These are phyloP conservation scores for Sesamia nonagrioides DNA, from an alignment of 1,140 invertebrate genomes.

Conservation along the genomic window DNA sequence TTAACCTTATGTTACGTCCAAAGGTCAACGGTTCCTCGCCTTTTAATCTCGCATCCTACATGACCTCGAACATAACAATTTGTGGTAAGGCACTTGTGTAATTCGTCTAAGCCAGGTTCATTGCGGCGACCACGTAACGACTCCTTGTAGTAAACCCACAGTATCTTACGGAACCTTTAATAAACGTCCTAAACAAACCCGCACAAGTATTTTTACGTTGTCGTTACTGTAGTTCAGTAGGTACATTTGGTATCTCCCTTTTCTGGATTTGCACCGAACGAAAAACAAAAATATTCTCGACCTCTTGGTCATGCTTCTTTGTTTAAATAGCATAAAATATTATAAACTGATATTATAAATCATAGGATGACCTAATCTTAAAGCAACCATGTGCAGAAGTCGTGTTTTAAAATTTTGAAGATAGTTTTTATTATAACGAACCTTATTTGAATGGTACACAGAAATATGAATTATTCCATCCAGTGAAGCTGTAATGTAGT, in stretches of 20 bases:
- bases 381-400: background rate
- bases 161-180: slow-evolving; percentile 18
- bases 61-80: slow-evolving; percentile 19
- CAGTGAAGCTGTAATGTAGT: background rate
- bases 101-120: slow-evolving; percentile 7
- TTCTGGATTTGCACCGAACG: slow-evolving; percentile 12
- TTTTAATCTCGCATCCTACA: slow-evolving; percentile 24
- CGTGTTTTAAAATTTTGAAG: background rate
- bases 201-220: background rate
- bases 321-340: background rate
- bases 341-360: background rate
- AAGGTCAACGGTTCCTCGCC: slow-evolving; percentile 12
- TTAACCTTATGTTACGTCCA: slow-evolving; percentile 16
- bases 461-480: background rate
- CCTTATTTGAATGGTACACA: background rate
- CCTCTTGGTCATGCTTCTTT: slow-evolving; percentile 11
- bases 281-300: slow-evolving; percentile 14
- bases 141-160: background rate
- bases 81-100: background rate
- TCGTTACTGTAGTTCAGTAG: background rate
- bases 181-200: slow-evolving; percentile 13
- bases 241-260: slow-evolving; percentile 2
- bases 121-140: background rate
- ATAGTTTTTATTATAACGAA: background rate
- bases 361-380: background rate